These are phyloP conservation scores for Cervus canadensis DNA, from an alignment of 2,113 vertebrate species.

Conservation along the genomic window DNA sequence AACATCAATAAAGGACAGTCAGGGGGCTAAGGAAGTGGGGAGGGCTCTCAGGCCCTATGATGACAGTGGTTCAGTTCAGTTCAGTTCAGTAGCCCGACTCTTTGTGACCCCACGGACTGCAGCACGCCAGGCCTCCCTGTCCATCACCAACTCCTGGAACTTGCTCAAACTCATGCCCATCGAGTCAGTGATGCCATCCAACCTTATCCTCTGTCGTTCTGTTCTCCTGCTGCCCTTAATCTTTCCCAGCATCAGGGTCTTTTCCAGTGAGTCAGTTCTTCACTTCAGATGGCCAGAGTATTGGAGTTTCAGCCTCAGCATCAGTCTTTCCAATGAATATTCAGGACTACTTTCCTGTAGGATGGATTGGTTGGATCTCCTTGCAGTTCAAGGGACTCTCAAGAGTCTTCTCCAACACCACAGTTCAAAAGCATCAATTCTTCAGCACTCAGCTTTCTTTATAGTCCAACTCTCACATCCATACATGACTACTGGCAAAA, in stretches of 20 bases:
- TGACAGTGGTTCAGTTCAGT: not conserved
- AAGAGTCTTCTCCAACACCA: not conserved
- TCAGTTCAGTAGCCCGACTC: not conserved
- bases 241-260: not conserved
- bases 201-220: not conserved
- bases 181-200: not conserved
- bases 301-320: not conserved
- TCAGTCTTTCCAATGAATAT: not conserved
- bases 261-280: not conserved
- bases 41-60: not conserved
- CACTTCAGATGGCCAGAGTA: not conserved
- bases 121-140: fast-evolving
- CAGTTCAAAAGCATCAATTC: not conserved
- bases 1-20: not conserved
- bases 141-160: fast-evolving
- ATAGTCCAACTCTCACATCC: not conserved
- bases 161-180: not conserved
- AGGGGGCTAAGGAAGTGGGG: not conserved
- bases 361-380: not conserved
- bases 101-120: not conserved
- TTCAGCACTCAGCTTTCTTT: fast-evolving
- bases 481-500: not conserved
- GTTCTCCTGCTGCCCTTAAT: not conserved
- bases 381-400: not conserved
- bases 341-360: not conserved